Evolutionary conservation across 2,797 vertebrate genomes (phyloP), one percentile per base, ranked within the genome.

Genomic region (Sparidentex hasta): DNA sequence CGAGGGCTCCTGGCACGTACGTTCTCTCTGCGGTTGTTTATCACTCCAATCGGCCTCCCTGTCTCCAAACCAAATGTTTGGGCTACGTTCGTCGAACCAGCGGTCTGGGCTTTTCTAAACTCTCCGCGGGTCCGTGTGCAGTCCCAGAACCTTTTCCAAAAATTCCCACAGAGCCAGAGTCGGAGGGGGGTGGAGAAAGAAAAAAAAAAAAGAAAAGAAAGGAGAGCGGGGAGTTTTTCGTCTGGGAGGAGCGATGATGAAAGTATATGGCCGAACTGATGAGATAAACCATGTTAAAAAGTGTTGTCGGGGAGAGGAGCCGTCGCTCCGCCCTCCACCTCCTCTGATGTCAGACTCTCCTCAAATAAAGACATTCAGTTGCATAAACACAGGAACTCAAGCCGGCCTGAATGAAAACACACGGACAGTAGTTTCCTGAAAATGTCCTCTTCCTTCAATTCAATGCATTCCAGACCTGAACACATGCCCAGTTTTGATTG

Each of bases 21-120:
- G 25, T 3, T 29, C 56, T 57, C 61, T 52, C 58, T 65, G 50
- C 25, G 38, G 61, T 73, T 86, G 80, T 90, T 85, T 87, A 72
- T 73, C 74, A 17, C 66, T 78, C 20, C n/a, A 47, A 81, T 82
- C 38, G 16, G 51, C 68, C 70, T 78, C 74, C 38, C n/a, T 25
- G 27, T 63, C 63, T 79, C 50, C 71, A 81, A 81, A 71, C 69
- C 65, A 83, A 85, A 85, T 76, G 84, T 85, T 90, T 86, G 72
- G 57, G 25, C 74, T 76, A 48, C 3, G 5, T 57, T 82, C 17
- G 20, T 81, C 44, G 44, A 25, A 29, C 20, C 48, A 11, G 18
- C 16, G 2, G 62, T 67, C 54, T 5, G 43, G 59, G 25, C 43
- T 74, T 83, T 69, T 67, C 59, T 27, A 33, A 72, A 62, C 52